These are phyloP conservation scores for Macrophya annulata DNA, from an alignment of 2,888 invertebrate species.

Conservation along the genomic window DNA sequence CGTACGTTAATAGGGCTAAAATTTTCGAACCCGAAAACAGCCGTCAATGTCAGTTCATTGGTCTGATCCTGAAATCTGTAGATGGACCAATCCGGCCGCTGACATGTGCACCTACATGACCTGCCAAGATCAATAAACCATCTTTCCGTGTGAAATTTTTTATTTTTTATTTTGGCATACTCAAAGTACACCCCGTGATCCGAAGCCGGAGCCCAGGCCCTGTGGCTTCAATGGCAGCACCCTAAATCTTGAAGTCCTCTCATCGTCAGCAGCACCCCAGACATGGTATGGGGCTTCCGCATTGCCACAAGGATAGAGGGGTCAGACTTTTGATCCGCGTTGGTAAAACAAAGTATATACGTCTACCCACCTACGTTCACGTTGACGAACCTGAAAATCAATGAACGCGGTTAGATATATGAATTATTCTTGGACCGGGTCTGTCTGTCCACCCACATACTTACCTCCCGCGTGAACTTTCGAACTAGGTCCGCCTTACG, in stretches of 20 bases:
- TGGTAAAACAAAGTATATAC: slow-evolving; percentile 17
- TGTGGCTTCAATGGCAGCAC: background rate
- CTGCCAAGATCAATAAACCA: slow-evolving; percentile 28
- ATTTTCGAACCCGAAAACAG: background rate
- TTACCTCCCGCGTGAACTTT: slow-evolving; percentile 4
- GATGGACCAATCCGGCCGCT: slow-evolving; percentile 6
- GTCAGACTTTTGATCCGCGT: slow-evolving; percentile 36
- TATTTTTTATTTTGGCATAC: background rate
- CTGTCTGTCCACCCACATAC: background rate
- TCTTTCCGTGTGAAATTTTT: background rate
- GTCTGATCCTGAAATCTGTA: background rate
- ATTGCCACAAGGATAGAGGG: slow-evolving; percentile 24
- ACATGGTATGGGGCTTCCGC: slow-evolving; percentile 22
- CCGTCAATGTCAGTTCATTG: background rate
- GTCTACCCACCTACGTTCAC: background rate
- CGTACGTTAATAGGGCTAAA: background rate
- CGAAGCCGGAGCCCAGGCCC: background rate
- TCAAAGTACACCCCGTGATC: background rate
- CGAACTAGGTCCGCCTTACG: slow-evolving; percentile 11
- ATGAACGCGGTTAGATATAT: slow-evolving; percentile 16
- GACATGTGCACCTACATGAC: background rate
- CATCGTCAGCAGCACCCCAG: slow-evolving; percentile 6
- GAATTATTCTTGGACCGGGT: slow-evolving; percentile 32
- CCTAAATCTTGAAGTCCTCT: slow-evolving; percentile 39
- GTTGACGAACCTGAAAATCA: slow-evolving; percentile 39